Evolutionary conservation across 1,140 invertebrate species (phyloP).

Genomic region (Dolichoris vasculosae): DNA sequence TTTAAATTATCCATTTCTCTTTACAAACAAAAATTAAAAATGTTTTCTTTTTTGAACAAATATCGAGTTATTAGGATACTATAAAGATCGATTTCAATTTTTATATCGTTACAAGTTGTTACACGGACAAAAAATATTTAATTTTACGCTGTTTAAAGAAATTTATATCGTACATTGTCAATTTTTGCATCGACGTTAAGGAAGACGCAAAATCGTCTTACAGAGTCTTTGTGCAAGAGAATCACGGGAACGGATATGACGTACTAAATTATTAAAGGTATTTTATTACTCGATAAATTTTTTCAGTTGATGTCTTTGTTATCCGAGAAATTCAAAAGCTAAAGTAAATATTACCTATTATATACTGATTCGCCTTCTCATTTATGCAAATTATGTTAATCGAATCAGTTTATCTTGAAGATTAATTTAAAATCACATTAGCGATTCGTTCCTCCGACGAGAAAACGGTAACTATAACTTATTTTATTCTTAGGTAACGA

Average conservation of each 20-base stretch:
- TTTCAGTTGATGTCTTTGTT: slow-evolving; percentile 13
- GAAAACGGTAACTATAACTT: neutral
- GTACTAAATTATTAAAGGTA: neutral
- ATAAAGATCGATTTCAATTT: neutral
- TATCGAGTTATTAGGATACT: slow-evolving; percentile 1
- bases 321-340: slow-evolving; percentile 55
- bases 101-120: neutral
- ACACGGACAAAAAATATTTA: neutral
- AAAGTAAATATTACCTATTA: neutral
- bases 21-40: slow-evolving; percentile 13
- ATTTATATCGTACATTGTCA: slow-evolving; percentile 14
- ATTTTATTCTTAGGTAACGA: slow-evolving; percentile 14
- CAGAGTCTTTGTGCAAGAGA: slow-evolving; percentile 46
- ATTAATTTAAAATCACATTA: slow-evolving; percentile 62
- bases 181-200: slow-evolving; percentile 18
- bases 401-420: slow-evolving; percentile 59
- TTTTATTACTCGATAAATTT: neutral
- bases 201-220: slow-evolving; percentile 41
- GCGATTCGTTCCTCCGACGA: slow-evolving; percentile 49
- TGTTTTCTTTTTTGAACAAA: neutral
- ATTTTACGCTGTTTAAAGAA: neutral
- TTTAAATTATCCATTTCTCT: slow-evolving; percentile 54
- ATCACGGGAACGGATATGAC: slow-evolving; percentile 26
- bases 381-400: slow-evolving; percentile 54
- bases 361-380: neutral